phyloP scores from a whole-genome alignment of 2,888 invertebrate genomes.

The Drosophila birchii region DNA sequence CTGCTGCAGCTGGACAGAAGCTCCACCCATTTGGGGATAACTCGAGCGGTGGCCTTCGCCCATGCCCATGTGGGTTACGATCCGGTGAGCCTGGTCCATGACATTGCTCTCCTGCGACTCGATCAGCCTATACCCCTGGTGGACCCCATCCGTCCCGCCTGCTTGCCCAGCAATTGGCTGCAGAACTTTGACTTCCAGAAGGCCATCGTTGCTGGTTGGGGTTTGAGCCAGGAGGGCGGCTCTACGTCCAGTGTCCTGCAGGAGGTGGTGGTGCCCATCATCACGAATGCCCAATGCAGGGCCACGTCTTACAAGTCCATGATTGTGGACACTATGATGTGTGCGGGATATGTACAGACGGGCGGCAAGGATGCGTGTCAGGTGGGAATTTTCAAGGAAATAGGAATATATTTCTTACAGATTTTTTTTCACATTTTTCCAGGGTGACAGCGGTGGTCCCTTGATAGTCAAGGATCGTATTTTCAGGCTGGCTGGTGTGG shows the following conservation, averaged over 20 bases:
- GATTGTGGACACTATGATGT: slow-evolving; percentile 83
- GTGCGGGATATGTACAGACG: slow-evolving; percentile 79
- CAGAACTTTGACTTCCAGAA: slow-evolving; percentile 78
- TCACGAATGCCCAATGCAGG: slow-evolving; percentile 81
- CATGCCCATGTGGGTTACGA: slow-evolving; percentile 75
- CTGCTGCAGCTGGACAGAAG: slow-evolving; percentile 79
- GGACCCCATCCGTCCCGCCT: slow-evolving; percentile 78
- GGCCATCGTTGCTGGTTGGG: slow-evolving; percentile 84
- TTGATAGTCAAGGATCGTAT: slow-evolving; percentile 77
- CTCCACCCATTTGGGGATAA: slow-evolving; percentile 66
- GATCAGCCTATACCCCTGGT: slow-evolving; percentile 73
- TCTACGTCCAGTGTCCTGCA: slow-evolving; percentile 73
- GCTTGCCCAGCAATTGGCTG: slow-evolving; percentile 71
- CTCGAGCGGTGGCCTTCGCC: slow-evolving; percentile 70
- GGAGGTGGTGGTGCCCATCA: slow-evolving; percentile 82
- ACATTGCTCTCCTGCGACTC: slow-evolving; percentile 81
- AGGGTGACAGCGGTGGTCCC: slow-evolving; percentile 84
- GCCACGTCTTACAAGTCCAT: slow-evolving; percentile 80
- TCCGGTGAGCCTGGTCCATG: slow-evolving; percentile 76
- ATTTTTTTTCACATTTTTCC: neutral
- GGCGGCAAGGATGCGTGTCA: slow-evolving; percentile 84
- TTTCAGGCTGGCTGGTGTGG: slow-evolving; percentile 81
- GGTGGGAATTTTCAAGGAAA: slow-evolving; percentile 57
- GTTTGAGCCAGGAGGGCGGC: slow-evolving; percentile 76
- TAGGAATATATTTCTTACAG: no score